Evolutionary conservation across 1,140 invertebrate genomes (phyloP), one percentile per base, ranked within the genome.

Genomic region (Calephelis virginiensis): DNA sequence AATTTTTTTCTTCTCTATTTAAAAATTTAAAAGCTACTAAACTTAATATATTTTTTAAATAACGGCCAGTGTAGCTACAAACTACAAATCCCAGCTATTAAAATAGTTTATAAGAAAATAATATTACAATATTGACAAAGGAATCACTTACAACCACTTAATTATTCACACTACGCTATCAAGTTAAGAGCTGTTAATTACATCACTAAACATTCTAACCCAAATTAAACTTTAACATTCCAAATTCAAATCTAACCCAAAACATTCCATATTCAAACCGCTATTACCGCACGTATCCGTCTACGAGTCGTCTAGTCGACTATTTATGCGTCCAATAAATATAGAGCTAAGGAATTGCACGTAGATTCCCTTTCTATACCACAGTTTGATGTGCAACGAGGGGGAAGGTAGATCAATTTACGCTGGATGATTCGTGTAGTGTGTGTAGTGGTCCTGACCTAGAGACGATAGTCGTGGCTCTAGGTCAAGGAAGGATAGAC

Each of bases 401-500:
- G 63, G 75, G 64, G 28, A 66, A 37, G 72, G 74, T 38, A 69
- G 79, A 7, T 77, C 79, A 70, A 50, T 6, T n/a, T 70, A 70
- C 62, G 67, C 37, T 80, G 80, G 85, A 61, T 71, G 77, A 69
- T 61, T 70, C 78, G 75, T 83, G 74, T 87, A 85, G 83, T 85
- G 78, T 85, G 78, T 82, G 78, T 85, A 83, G 83, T 85, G 80
- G 76, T 86, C 84, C 86, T 88, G 87, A 90, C 87, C 87, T 90
- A 90, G 82, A 86, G 77, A 80, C 82, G 82, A 84, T 85, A 83
- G 81, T 83, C 76, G 75, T 74, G 78, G 74, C 80, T 83, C 85
- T 90, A 90, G 87, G 87, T 90, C 87, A 90, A 85, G 85, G 83
- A 89, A 89, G 84, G 86, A 83, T 86, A 86, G 77, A 88, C 86